Base-by-base conservation (phyloP, 2,113 vertebrate species). In the Gymnogyps californianus region DNA sequence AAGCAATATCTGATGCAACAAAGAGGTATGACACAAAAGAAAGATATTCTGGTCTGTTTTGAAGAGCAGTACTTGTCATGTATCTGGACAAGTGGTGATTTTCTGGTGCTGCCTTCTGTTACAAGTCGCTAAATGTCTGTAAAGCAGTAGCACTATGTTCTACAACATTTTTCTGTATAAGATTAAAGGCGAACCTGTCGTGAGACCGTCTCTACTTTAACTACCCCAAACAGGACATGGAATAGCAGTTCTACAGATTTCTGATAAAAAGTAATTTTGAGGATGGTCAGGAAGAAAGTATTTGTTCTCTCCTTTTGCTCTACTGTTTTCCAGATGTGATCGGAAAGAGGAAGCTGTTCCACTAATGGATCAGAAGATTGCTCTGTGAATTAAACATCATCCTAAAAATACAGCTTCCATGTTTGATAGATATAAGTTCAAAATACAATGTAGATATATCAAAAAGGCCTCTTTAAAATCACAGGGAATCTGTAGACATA, bases 11-110 rank as follows among this genome's bases (percentile, higher is more conserved):
- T 83, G 51, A 59, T 95, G 32, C 44, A 54, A 54, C 42, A 75
- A 69, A 86, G 76, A 83, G 49, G 16, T 28, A 44, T 31, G n/a
- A 83, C n/a, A 83, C 14, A 46, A 65, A 89, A 61, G 29, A 36
- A 67, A 54, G 61, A 77, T 65, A 62, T 51, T 90, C 46, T 74
- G 9, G 6, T 86, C 59, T 93, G 79, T 16, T 86, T 80, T 58
- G 66, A 86, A 40, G 67, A 93, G 20, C 29, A 66, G 54, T 66
- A 62, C 42, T 94, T 90, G 36, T 65, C 84, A 61, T 36, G 8
- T 86, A 44, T 88, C n/a, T 89, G 92, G 75, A 81, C 88, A 92
- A 97, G 91, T 74, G 36, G 79, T 69, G 47, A 90, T 92, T 94
- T 96, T 93, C 92, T 90, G 54, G 46, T 70, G 46, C 90, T 92